Percentiles rank a stretch among this genome's conserved stretches.
These are phyloP conservation scores for Elanoides forficatus DNA, from an alignment of 2,113 vertebrate species.

Conservation along the genomic window DNA sequence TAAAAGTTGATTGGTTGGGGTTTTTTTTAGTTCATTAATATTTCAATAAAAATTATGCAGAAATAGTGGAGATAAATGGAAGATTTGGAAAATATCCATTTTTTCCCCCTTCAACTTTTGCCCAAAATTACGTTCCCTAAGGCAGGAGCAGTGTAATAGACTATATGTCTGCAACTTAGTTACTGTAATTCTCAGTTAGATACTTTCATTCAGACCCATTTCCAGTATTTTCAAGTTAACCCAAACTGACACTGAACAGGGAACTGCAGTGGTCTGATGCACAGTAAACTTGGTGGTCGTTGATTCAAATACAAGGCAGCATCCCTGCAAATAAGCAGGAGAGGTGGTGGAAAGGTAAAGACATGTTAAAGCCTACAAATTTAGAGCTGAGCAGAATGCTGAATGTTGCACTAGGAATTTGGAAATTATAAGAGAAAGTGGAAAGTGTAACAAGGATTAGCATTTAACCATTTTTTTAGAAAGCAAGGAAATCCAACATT, in stretches of 20 bases:
- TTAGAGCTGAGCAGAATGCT: neutral
- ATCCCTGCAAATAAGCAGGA: neutral
- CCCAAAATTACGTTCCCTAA: fast-evolving
- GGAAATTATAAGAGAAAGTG: neutral
- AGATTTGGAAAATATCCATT: neutral
- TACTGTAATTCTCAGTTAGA: neutral
- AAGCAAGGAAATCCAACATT: neutral
- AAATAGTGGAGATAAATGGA: neutral
- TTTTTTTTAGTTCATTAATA: neutral
- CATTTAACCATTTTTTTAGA: neutral
- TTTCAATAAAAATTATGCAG: neutral
- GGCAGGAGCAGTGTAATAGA: neutral
- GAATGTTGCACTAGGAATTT: neutral
- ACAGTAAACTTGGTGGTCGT: fast-evolving
- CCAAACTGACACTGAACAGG: neutral
- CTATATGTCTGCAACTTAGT: neutral
- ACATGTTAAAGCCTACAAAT: neutral
- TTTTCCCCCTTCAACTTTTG: neutral
- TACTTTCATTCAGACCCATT: neutral
- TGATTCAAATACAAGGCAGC: neutral
- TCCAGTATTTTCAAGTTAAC: neutral
- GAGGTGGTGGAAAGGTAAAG: neutral
- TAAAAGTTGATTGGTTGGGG: fast-evolving
- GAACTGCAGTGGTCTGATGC: neutral
- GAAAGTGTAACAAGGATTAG: neutral